These are phyloP conservation scores for Suncus etruscus DNA, from an alignment of 2,113 vertebrate species.

Conservation along the genomic window DNA sequence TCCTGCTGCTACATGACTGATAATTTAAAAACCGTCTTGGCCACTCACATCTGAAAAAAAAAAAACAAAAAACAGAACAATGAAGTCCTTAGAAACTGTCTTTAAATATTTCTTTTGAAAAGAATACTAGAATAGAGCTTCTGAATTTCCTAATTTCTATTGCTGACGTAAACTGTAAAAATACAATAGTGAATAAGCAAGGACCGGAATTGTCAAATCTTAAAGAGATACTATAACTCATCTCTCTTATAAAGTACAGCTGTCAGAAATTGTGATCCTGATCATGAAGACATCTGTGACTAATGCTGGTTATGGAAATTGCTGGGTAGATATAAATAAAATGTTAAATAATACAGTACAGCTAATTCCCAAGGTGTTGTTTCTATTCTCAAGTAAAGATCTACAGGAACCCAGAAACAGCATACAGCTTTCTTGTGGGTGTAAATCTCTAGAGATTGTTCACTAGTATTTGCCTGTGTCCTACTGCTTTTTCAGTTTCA, in stretches of 20 bases:
- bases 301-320: conserved; percentile 59
- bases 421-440: conserved; percentile 56
- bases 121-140: conserved; percentile 50
- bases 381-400: conserved; percentile 60
- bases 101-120: conserved; percentile 64
- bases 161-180: conserved; percentile 55
- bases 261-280: conserved; percentile 54
- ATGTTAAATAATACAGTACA: background rate
- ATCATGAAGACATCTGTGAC: conserved; percentile 40
- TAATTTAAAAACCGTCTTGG: conserved; percentile 39
- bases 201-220: conserved; percentile 8
- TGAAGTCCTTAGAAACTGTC: conserved; percentile 53
- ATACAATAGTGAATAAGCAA: conserved; percentile 63
- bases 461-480: conserved; percentile 61
- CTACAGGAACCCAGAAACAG: conserved; percentile 23
- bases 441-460: conserved; percentile 54
- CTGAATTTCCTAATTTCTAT: conserved; percentile 58
- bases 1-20: conserved; percentile 43
- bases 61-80: conserved; percentile 44
- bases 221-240: conserved; percentile 1
- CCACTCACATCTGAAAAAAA: conserved; percentile 39
- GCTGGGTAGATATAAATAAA: conserved; percentile 75
- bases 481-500: conserved; percentile 56
- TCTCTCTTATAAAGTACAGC: conserved; percentile 49
- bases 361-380: conserved; percentile 54